Evolutionary conservation across 2,797 vertebrate species (phyloP), one percentile per base, ranked within the genome.

Genomic region (Novumbra hubbsi): DNA sequence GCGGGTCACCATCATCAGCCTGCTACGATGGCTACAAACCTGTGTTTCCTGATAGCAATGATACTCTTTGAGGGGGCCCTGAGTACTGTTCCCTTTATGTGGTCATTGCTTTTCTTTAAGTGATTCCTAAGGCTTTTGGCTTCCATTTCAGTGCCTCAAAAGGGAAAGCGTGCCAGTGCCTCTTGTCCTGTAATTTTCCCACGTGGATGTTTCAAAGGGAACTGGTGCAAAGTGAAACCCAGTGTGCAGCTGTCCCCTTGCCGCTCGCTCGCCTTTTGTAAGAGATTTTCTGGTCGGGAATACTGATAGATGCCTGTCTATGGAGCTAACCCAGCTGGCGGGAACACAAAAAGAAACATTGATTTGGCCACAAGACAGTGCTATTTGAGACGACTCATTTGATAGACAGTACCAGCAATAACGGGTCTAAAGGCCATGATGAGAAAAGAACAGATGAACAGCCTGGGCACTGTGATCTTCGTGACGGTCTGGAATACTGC

Each of bases 181-280:
- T 60, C 55, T 83, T 74, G 87, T 90, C 87, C 88, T 92, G 91
- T 91, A 89, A 91, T 90, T 87, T 89, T 80, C 85, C 76, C 81
- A 24, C 73, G 80, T 80, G 83, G 75, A 49, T 80, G 80, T 91
- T 90, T 90, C 87, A 89, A 45, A 84, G 83, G 80, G 78, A 83
- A 85, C 82, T 32, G 81, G 83, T 84, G 78, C 78, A 74, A 85
- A 89, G 88, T 88, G 88, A 91, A 89, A 88, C 89, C 82, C 87
- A 90, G 86, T 87, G 87, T 85, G 90, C 91, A 92, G 91, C 91
- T 92, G 91, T 87, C 89, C 86, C 75, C 74, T 24, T 68, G 11
- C 50, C 90, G 86, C 64, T 80, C 86, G 76, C 88, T 86, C 19
- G 70, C 83, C 89, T 85, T 91, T 84, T 90, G 86, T 90, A 78